A percentile compares a stretch with the other conserved stretches of the same genome.
Conservation (phyloP, 2,797 vertebrate genomes). For the Eulemur mongoz region DNA sequence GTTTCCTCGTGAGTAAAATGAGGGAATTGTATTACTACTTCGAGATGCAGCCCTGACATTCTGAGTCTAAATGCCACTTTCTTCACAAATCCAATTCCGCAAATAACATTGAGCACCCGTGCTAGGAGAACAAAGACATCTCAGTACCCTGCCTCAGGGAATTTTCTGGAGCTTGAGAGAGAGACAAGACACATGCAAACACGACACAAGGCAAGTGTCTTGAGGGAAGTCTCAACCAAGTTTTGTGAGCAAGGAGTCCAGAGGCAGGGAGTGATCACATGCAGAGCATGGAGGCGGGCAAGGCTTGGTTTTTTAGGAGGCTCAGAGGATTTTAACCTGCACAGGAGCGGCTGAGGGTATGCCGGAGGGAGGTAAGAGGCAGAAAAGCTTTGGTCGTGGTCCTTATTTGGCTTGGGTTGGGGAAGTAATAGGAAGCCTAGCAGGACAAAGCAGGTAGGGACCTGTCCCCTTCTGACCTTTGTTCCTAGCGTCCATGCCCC, state of each 20-base stretch:
- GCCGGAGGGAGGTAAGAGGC: too few species aligned
- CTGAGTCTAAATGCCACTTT: not conserved
- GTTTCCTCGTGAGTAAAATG: not conserved
- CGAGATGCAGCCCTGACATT: not conserved
- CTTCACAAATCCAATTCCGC: not conserved
- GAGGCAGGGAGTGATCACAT: not conserved
- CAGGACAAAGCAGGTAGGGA: not conserved
- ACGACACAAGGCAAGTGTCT: not conserved
- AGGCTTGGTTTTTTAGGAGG: not conserved
- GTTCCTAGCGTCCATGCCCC: not conserved
- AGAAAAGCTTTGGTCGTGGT: not conserved
- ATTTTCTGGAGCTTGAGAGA: not conserved
- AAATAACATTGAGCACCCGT: not conserved
- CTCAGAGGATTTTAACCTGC: not conserved
- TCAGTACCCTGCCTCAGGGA: not conserved
- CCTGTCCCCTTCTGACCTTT: not conserved
- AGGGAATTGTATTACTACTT: not conserved
- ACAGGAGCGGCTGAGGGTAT: too few species aligned
- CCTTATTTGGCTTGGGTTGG: not conserved
- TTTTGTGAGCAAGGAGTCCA: not conserved
- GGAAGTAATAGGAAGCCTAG: not conserved
- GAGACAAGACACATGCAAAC: not conserved
- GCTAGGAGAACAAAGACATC: not conserved
- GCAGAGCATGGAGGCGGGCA: not conserved
- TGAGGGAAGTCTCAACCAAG: not conserved